A percentile compares a stretch with the other conserved stretches of the same genome.
phyloP scores from a whole-genome alignment of 1,140 invertebrate genomes.

The Cyclina sinensis region DNA sequence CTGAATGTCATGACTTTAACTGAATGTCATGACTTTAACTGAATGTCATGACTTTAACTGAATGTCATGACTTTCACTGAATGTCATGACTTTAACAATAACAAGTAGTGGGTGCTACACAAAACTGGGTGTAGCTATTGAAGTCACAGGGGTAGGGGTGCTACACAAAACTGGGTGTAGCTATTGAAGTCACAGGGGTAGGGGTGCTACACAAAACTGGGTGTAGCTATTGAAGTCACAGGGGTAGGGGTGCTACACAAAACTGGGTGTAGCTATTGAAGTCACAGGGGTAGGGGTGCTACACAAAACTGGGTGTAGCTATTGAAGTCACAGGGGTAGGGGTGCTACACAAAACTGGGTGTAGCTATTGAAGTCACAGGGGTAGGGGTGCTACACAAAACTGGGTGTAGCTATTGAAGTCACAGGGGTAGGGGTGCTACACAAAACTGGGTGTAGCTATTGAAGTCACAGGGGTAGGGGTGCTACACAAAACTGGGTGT shows the following conservation, averaged over 20 bases:
- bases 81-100: too few relatives aligned
- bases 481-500: slow-evolving; percentile 98
- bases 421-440: slow-evolving; percentile 97
- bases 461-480: slow-evolving; percentile 98
- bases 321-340: slow-evolving; percentile 98
- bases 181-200: slow-evolving; percentile 98
- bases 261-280: slow-evolving; percentile 97
- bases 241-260: slow-evolving; percentile 98
- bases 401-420: slow-evolving; percentile 98
- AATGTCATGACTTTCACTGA: slow-evolving; percentile 98
- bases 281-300: slow-evolving; percentile 98
- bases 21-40: slow-evolving; percentile 98
- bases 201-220: slow-evolving; percentile 98
- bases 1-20: slow-evolving; percentile 97
- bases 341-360: slow-evolving; percentile 97
- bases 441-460: slow-evolving; percentile 98
- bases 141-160: slow-evolving; percentile 98
- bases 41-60: slow-evolving; percentile 97
- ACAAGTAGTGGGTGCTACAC: slow-evolving; percentile 93
- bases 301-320: slow-evolving; percentile 97
- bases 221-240: slow-evolving; percentile 98
- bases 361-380: slow-evolving; percentile 98
- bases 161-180: slow-evolving; percentile 97
- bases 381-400: slow-evolving; percentile 97
- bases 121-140: slow-evolving; percentile 97